phyloP scores from a whole-genome alignment of 2,113 vertebrate genomes.

The Dicaeum eximium region DNA sequence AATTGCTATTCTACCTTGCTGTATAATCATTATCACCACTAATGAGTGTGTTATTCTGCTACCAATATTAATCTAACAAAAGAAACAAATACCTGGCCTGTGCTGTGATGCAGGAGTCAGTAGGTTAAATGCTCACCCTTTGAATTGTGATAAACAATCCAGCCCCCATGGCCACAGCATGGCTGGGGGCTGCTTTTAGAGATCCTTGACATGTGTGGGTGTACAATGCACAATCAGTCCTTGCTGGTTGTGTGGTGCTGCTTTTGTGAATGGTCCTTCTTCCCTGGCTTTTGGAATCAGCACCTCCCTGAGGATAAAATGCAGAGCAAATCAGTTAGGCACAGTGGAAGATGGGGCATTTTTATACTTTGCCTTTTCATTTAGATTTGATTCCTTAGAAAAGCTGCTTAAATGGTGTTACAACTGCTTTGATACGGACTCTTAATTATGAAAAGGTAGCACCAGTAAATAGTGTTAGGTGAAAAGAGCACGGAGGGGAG shows the following conservation, averaged over 20 bases:
- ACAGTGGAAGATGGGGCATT: constrained; percentile 48
- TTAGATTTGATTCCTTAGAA: constrained; percentile 56
- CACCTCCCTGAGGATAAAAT: constrained; percentile 55
- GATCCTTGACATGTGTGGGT: not conserved
- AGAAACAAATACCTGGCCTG: constrained; percentile 28
- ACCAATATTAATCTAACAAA: constrained; percentile 35
- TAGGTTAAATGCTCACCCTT: constrained; percentile 15
- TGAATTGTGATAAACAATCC: not conserved
- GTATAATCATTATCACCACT: constrained; percentile 37
- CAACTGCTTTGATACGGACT: constrained; percentile 58
- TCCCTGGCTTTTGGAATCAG: not conserved
- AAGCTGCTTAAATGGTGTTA: constrained; percentile 65
- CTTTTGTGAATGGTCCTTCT: constrained; percentile 9
- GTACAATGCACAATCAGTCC: not conserved
- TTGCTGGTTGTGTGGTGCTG: not conserved
- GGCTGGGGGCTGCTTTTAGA: not conserved
- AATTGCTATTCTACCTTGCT: constrained; percentile 16
- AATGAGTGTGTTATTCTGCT: constrained; percentile 40
- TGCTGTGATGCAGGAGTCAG: constrained; percentile 28
- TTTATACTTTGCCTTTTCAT: constrained; percentile 49
- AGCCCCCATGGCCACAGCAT: not conserved
- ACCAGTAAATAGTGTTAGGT: constrained; percentile 48
- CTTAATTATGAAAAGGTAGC: constrained; percentile 65
- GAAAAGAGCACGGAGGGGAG: constrained; percentile 16
- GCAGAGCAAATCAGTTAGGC: constrained; percentile 66